phyloP scores from a whole-genome alignment of 2,113 vertebrate species.

The Ploceus nigricollis region DNA sequence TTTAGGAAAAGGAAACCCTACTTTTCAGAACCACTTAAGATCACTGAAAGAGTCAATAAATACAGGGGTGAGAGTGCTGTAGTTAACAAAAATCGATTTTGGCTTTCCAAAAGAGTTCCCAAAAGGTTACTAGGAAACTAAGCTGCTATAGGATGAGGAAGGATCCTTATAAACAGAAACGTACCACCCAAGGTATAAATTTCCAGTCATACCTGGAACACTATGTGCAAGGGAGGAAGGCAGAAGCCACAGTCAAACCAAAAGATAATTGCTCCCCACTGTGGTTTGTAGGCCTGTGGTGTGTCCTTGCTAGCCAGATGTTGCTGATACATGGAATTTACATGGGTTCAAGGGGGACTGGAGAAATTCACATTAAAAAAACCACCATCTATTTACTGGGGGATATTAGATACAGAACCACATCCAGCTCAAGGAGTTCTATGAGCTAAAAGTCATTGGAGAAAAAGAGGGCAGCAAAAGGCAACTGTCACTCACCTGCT shows the following conservation, averaged over 20 bases:
- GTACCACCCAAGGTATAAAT: background rate
- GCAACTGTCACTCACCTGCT: too few species aligned
- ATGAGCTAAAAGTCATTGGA: background rate
- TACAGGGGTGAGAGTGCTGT: accelerated
- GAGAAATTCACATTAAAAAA: background rate
- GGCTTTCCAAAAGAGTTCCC: background rate
- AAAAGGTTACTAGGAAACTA: background rate
- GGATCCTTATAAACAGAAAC: background rate
- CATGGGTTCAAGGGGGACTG: background rate
- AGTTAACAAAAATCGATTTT: background rate
- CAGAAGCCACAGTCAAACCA: background rate
- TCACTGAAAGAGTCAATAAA: background rate
- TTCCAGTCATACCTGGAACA: background rate
- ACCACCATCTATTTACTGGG: background rate
- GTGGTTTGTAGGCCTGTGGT: background rate
- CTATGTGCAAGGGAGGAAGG: background rate
- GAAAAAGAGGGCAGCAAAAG: background rate
- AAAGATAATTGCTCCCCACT: background rate
- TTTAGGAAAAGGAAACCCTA: background rate
- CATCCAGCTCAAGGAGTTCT: background rate
- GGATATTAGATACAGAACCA: background rate
- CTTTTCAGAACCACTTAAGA: background rate
- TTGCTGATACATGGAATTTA: background rate
- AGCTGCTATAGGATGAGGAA: background rate
- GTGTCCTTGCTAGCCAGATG: background rate